Base-by-base conservation (phyloP, 2,113 vertebrate genomes). In the Amphiprion percula region DNA sequence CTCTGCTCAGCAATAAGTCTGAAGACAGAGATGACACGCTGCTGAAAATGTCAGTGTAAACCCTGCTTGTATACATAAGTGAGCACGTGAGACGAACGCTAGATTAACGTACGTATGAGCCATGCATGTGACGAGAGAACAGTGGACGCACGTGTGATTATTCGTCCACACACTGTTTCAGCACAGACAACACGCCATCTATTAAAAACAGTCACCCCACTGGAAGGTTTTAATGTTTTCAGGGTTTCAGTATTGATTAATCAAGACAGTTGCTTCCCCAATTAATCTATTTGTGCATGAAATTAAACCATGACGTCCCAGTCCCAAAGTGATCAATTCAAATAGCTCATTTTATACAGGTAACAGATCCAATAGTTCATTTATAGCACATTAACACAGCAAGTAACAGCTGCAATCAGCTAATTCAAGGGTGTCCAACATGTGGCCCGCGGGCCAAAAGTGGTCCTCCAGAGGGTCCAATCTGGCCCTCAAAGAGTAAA, bases 1-100 rank as follows among this genome's bases (percentile, higher is more conserved):
- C 67, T 10, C 44, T 84, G 80, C 89, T 92, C 89, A 90, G 88
- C 61, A 49, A 46, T 74, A 71, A 61, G 82, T 83, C 84, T 88
- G 74, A 77, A 80, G 83, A 83, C 59, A 5, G 50, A 76, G 68
- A 78, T 52, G 81, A 82, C 86, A 68, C 2, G 77, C 55, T 30
- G 75, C 77, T 41, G 5, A 59, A 79, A 65, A 82, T 33, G 72
- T 77, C 75, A 6, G 63, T 12, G 11, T 46, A 23, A 73, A 62
- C 28, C 49, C 4, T 1, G 41, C 69, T 52, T 14, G 72, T 24
- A n/a, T 49, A 65, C 69, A 76, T 17, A 62, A 23, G n/a, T 6
- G 50, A 71, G 59, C 15, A 23, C 33, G 56, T 19, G 44, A 63
- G 69, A 54, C 0, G 14, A 64, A 66, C 60, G 60, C 63, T 58